Conservation (phyloP, 2,113 vertebrate genomes). For the Ramphastos sulfuratus region DNA sequence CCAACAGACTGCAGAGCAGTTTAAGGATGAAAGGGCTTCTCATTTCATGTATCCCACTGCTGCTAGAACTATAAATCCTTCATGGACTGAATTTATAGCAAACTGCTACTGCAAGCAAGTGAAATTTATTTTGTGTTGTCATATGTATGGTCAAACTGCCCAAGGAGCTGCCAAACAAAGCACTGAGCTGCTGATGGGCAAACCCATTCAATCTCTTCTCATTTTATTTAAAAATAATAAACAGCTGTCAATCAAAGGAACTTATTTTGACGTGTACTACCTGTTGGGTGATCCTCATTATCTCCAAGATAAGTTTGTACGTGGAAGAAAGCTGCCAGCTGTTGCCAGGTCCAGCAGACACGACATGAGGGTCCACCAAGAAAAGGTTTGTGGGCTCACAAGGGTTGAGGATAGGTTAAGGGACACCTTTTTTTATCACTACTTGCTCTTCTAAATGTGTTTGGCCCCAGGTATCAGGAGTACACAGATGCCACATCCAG, state of each 20-base stretch:
- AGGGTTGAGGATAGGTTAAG: background rate
- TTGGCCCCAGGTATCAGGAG: background rate
- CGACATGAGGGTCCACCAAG: background rate
- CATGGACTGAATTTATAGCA: constrained; percentile 45
- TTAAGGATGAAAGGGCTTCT: constrained; percentile 58
- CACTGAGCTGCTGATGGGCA: constrained; percentile 33
- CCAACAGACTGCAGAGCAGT: constrained; percentile 13
- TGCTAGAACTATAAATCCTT: constrained; percentile 47
- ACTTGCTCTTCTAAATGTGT: background rate
- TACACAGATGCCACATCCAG: background rate
- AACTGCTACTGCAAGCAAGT: constrained; percentile 39
- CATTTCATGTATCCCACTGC: constrained; percentile 41
- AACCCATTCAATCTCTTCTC: constrained; percentile 13
- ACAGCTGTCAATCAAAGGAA: constrained; percentile 13
- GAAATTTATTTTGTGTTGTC: constrained; percentile 47
- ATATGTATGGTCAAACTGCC: constrained; percentile 13
- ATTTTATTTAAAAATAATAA: constrained; percentile 62
- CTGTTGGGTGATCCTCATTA: background rate
- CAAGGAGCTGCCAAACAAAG: background rate
- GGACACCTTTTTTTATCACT: background rate
- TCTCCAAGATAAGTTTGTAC: background rate
- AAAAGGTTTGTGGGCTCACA: background rate
- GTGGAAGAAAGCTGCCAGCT: background rate
- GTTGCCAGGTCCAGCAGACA: background rate
- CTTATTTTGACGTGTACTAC: background rate